phyloP scores from a whole-genome alignment of 2,888 invertebrate genomes.

The Athetis lepigone region DNA sequence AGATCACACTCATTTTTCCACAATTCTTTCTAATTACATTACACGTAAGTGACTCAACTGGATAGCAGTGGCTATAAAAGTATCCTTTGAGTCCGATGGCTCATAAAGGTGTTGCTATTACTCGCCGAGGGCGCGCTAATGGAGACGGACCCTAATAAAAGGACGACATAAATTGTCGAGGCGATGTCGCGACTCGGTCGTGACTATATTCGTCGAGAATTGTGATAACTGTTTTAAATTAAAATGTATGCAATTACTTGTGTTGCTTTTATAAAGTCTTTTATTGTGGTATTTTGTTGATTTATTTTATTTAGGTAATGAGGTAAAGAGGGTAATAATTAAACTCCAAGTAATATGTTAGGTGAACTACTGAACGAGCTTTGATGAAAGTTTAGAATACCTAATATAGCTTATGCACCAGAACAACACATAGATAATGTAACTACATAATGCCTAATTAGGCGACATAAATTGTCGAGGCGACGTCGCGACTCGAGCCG shows the following conservation, averaged over 20 bases:
- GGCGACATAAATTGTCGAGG: too few relatives aligned
- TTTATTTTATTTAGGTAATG: too few relatives aligned
- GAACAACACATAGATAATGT: too few relatives aligned
- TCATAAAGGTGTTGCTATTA: slow-evolving; percentile 64
- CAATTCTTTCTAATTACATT: slow-evolving; percentile 39
- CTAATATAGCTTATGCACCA: too few relatives aligned
- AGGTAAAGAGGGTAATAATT: too few relatives aligned
- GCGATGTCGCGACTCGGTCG: neutral
- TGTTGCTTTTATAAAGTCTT: too few relatives aligned
- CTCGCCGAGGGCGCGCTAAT: slow-evolving; percentile 57
- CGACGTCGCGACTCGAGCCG: too few relatives aligned
- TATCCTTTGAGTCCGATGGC: slow-evolving; percentile 44
- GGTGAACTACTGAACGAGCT: too few relatives aligned
- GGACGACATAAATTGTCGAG: too few relatives aligned
- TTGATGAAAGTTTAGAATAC: too few relatives aligned
- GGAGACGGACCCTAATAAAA: slow-evolving; percentile 65
- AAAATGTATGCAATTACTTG: neutral
- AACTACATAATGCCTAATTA: too few relatives aligned
- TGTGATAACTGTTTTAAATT: slow-evolving; percentile 17
- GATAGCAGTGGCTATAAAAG: slow-evolving; percentile 47
- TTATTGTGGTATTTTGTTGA: slow-evolving; percentile 1
- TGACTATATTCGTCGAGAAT: slow-evolving; percentile 6
- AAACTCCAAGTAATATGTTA: too few relatives aligned
- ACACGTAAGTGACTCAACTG: slow-evolving; percentile 24
- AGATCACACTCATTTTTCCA: neutral